Percentiles rank a stretch among this genome's conserved stretches.
Evolutionary conservation across 2,797 vertebrate species (phyloP).

Genomic region (Cynopterus sphinx): DNA sequence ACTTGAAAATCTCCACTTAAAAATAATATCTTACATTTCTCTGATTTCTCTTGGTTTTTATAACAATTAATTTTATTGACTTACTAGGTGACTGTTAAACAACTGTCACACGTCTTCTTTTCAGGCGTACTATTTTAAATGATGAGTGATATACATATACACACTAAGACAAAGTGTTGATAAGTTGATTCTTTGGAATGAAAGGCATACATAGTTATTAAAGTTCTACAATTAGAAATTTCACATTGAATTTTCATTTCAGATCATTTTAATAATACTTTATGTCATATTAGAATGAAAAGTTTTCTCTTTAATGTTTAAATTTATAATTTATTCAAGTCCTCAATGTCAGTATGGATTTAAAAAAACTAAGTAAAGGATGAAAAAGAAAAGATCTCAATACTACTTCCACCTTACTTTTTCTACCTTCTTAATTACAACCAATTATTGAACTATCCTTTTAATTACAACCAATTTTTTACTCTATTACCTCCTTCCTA

Average conservation of each 20-base stretch:
- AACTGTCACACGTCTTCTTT: conserved; percentile 9
- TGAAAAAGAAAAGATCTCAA: not conserved
- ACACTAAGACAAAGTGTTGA: conserved; percentile 72
- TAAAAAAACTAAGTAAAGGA: not conserved
- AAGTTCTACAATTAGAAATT: conserved; percentile 70
- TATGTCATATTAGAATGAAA: conserved; percentile 14
- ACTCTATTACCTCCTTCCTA: not conserved
- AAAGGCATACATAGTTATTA: conserved; percentile 38
- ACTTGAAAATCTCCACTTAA: not conserved
- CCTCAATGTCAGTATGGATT: not conserved
- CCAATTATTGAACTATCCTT: not conserved
- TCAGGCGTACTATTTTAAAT: conserved; percentile 42
- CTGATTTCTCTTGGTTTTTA: not conserved
- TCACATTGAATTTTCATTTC: not conserved
- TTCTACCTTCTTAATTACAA: not conserved
- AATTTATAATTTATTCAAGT: not conserved
- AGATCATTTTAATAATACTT: conserved; percentile 44
- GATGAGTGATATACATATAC: conserved; percentile 73
- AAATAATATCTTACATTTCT: conserved; percentile 1
- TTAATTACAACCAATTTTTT: not conserved
- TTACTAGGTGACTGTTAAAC: conserved; percentile 18
- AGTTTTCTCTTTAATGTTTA: not conserved
- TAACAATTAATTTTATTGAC: not conserved
- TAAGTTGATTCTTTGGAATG: conserved; percentile 48
- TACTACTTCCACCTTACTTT: not conserved